Evolutionary conservation across 2,888 invertebrate species (phyloP), one percentile per base, ranked within the genome.

Genomic region (Ferrisia virgata): DNA sequence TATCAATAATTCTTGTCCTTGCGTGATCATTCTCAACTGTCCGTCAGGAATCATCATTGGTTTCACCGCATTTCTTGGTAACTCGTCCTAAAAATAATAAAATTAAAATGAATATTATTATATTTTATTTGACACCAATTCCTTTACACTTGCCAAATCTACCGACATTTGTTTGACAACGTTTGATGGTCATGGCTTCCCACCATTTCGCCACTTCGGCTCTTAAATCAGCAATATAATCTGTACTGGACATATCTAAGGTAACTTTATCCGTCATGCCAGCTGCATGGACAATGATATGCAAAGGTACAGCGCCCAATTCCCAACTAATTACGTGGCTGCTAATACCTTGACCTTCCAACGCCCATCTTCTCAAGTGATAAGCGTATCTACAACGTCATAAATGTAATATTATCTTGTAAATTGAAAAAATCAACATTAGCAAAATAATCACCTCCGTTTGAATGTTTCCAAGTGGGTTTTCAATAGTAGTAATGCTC

Each of bases 121-220:
- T 80, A 28, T 40, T 11, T 5, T 11, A 40, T 11, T 40, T 40
- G 2, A 8, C 6, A 11, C 2, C 18, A 53, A 18, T 53, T 53
- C 18, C 6, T 53, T 11, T 15, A 31, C 40, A 18, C 47, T 53
- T 25, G 25, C 22, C 6, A 9, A 39, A 53, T 43, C 15, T 11
- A 79, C 43, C 79, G 58, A 85, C 85, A 36, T 69, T 43, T n/a
- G 83, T 15, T 31, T 88, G 6, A 87, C 87, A 40, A 87, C 87
- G 84, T 87, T 87, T 83, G 9, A 83, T 72, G 6, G 43, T 72
- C 83, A 90, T 88, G 33, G 89, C 89, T 86, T 96, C 96, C 95
- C 96, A 97, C 97, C 97, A 97, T 86, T 95, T 94, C n/a, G 96
- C 95, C 84, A 97, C 96, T 90, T 97, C 97, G 0, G 97, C 97